Percentiles rank a stretch among this genome's conserved stretches.
Evolutionary conservation across 1,140 invertebrate genomes (phyloP).

Genomic region (Apis dorsata): DNA sequence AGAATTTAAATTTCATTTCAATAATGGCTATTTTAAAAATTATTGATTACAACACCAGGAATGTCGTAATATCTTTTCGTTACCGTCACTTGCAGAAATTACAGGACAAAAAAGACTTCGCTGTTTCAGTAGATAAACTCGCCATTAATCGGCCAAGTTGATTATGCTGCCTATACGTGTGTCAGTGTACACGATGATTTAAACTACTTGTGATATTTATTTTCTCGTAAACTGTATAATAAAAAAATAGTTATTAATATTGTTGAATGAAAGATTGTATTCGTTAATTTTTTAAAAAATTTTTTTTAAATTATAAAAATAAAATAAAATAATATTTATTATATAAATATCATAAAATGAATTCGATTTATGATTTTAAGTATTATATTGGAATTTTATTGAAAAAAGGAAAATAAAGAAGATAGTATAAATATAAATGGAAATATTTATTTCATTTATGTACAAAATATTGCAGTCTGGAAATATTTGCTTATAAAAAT

Average conservation of each 20-base stretch:
- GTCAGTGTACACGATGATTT: neutral
- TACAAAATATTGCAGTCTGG: neutral
- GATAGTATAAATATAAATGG: neutral
- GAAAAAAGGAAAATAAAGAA: no score
- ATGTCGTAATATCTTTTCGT: neutral
- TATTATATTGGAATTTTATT: neutral
- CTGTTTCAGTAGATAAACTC: conserved; percentile 34
- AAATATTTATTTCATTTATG: conserved; percentile 3
- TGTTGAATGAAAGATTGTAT: no score
- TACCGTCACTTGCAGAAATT: neutral
- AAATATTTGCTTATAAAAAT: neutral
- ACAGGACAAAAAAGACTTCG: neutral
- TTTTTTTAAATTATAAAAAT: neutral
- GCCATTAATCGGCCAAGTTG: conserved; percentile 15
- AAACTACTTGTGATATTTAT: neutral
- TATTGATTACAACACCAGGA: neutral
- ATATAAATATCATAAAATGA: neutral
- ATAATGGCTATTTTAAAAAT: neutral
- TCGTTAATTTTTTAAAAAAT: no score
- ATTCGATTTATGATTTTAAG: neutral
- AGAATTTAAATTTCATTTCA: neutral
- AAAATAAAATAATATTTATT: neutral
- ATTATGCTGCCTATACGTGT: neutral
- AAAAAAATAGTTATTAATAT: neutral
- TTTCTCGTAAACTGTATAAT: neutral